Conservation (phyloP, 1,140 invertebrate genomes). For the Brachionus asplanchnoidis region DNA sequence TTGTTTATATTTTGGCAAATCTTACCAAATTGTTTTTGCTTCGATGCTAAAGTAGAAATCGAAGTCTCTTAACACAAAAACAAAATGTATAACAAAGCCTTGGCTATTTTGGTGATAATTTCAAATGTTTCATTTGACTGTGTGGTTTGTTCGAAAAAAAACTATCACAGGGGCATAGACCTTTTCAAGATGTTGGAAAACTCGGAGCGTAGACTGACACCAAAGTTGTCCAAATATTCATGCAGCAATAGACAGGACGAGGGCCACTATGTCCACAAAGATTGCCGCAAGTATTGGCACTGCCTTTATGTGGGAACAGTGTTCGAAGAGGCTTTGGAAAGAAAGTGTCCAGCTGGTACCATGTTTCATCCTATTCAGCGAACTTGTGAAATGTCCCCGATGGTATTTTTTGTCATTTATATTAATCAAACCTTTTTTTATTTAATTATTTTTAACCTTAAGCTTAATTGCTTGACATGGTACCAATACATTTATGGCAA, state of each 20-base stretch:
- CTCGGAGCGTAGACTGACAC: not conserved
- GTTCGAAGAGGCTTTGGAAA: slow-evolving; percentile 2
- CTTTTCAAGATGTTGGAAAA: not conserved
- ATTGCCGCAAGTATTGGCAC: slow-evolving; percentile 42
- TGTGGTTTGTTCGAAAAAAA: not conserved
- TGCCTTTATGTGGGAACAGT: slow-evolving; percentile 38
- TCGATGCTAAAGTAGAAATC: not conserved
- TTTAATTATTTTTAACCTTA: not conserved
- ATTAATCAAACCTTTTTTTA: not conserved
- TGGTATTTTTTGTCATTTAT: not conserved
- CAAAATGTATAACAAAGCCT: not conserved
- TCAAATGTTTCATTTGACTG: not conserved
- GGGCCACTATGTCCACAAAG: not conserved
- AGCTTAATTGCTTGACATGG: slow-evolving; percentile 11
- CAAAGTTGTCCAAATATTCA: not conserved
- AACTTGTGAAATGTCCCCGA: slow-evolving; percentile 20
- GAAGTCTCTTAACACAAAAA: not conserved
- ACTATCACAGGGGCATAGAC: not conserved
- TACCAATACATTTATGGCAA: slow-evolving; percentile 23
- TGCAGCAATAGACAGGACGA: slow-evolving; percentile 17
- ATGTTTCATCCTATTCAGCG: slow-evolving; percentile 26
- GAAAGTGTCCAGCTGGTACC: slow-evolving; percentile 35
- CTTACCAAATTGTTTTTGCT: not conserved
- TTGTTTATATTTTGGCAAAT: not conserved
- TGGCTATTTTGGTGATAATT: not conserved